These are phyloP conservation scores for Oreochromis spilurus DNA, from an alignment of 2,113 vertebrate species.

Conservation along the genomic window DNA sequence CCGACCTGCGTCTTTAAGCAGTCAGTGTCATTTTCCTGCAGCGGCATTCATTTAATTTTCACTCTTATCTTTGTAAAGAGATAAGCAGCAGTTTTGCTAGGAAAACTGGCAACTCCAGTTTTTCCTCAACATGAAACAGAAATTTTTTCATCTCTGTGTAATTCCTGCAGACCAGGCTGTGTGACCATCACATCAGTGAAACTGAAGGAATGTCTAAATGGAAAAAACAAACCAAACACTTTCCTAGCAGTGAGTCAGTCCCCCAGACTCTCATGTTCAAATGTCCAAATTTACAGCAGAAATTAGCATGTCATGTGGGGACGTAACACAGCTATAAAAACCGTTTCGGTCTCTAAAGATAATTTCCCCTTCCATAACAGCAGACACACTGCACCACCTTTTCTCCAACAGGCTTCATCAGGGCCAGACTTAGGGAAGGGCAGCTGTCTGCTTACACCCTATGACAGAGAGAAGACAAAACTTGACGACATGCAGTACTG, in stretches of 20 bases:
- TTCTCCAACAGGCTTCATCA: background rate
- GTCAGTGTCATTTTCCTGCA: background rate
- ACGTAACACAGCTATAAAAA: background rate
- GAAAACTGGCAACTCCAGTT: background rate
- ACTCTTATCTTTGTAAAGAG: background rate
- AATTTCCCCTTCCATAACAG: rapidly evolving
- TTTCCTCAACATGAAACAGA: background rate
- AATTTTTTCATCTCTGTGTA: background rate
- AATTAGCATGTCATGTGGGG: background rate
- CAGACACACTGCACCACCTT: background rate
- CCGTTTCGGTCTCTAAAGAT: background rate
- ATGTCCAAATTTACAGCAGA: background rate
- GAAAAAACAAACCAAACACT: background rate
- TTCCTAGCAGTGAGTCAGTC: background rate
- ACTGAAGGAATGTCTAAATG: background rate
- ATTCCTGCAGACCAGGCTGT: background rate
- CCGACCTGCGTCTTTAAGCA: background rate
- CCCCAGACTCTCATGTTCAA: background rate
- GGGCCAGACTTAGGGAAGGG: background rate
- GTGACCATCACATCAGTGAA: background rate
- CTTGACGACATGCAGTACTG: background rate
- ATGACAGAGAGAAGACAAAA: background rate
- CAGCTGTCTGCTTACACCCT: background rate
- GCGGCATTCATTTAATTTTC: rapidly evolving
- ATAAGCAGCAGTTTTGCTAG: background rate